These are phyloP conservation scores for Drosophila kanapiae DNA, from an alignment of 1,140 invertebrate genomes.

Conservation along the genomic window DNA sequence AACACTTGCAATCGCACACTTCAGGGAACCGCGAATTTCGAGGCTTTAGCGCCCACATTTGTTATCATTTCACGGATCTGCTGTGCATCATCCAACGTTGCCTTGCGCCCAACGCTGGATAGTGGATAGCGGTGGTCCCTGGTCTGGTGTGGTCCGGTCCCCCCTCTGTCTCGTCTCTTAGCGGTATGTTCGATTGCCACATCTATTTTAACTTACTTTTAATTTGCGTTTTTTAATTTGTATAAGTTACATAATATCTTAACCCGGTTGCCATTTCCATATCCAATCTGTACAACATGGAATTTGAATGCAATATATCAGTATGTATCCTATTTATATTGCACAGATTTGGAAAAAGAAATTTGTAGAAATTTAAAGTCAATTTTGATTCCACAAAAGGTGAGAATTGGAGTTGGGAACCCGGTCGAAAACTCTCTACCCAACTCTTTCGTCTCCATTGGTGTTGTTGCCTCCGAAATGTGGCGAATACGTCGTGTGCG, in stretches of 20 bases:
- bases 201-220: slow-evolving; percentile 36
- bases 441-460: slow-evolving; percentile 45
- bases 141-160: slow-evolving; percentile 44
- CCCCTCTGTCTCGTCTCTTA: slow-evolving; percentile 61
- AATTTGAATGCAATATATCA: neutral
- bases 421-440: slow-evolving; percentile 22
- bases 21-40: slow-evolving; percentile 58
- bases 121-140: slow-evolving; percentile 63
- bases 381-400: neutral
- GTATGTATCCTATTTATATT: neutral
- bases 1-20: slow-evolving; percentile 30
- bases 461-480: slow-evolving; percentile 45
- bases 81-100: slow-evolving; percentile 71
- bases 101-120: slow-evolving; percentile 69
- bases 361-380: too few species aligned
- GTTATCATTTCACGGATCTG: slow-evolving; percentile 56
- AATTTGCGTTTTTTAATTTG: slow-evolving; percentile 53
- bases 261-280: neutral
- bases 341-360: neutral
- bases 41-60: slow-evolving; percentile 63
- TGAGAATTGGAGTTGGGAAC: slow-evolving; percentile 2
- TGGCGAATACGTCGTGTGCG: slow-evolving; percentile 27
- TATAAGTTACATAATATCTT: slow-evolving; percentile 36
- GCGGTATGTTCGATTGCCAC: slow-evolving; percentile 67
- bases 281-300: neutral